Percentiles rank a stretch among this genome's conserved stretches.
These are phyloP conservation scores for Myotis myotis DNA, from an alignment of 2,797 vertebrate genomes.

Conservation along the genomic window DNA sequence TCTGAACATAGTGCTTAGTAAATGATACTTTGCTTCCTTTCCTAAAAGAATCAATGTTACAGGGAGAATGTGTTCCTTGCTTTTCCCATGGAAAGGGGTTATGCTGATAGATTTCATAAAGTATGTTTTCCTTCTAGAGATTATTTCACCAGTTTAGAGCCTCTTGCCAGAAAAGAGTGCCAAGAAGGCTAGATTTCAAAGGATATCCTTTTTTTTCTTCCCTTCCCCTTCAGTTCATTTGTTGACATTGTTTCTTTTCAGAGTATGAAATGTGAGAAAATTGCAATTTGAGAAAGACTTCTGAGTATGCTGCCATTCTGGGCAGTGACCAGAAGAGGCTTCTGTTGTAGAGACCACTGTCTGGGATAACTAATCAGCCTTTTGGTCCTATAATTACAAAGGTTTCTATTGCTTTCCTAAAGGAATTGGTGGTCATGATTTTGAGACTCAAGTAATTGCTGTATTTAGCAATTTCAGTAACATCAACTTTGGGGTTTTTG, in stretches of 20 bases:
- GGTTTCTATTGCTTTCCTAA: conserved; percentile 55
- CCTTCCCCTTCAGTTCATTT: conserved; percentile 16
- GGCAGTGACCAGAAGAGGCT: conserved; percentile 17
- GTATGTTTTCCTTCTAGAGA: conserved; percentile 38
- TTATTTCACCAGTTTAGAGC: neutral
- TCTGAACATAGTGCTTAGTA: conserved; percentile 20
- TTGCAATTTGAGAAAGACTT: conserved; percentile 46
- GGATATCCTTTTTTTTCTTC: neutral
- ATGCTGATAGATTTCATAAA: conserved; percentile 42
- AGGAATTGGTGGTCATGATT: conserved; percentile 34
- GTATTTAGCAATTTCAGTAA: conserved; percentile 52
- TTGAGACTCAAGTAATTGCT: conserved; percentile 64
- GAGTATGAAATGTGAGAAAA: conserved; percentile 40
- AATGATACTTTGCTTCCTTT: conserved; percentile 13
- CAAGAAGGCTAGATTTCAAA: conserved; percentile 57
- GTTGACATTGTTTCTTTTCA: conserved; percentile 35
- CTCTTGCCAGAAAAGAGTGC: conserved; percentile 50
- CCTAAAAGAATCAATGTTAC: neutral
- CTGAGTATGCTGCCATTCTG: neutral
- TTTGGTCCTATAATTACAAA: conserved; percentile 37
- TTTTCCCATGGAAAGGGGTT: conserved; percentile 18
- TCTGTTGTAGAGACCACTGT: neutral
- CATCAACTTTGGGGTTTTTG: conserved; percentile 42
- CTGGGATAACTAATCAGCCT: conserved; percentile 26
- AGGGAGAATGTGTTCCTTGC: neutral